Base-by-base conservation (phyloP, 2,113 vertebrate genomes). In the Aegotheles bennettii region DNA sequence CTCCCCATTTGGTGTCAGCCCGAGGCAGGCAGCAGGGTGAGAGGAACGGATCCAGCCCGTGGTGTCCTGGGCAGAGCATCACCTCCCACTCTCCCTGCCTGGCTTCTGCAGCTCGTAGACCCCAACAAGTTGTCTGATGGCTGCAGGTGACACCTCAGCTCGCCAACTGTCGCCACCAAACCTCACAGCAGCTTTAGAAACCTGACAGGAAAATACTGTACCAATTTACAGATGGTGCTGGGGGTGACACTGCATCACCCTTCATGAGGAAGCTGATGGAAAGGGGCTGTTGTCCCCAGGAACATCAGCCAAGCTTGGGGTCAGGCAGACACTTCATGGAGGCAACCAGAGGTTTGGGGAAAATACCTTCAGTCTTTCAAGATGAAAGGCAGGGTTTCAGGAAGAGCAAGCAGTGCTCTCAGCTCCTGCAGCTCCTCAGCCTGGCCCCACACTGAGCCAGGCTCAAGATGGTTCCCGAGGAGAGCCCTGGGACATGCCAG, bases 401-500 rank as follows among this genome's bases (percentile, higher is more conserved):
- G 24, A 53, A 17, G 63, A 57, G 50, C 67, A 5, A 42, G 54
- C 50, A 35, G 67, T 2, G 5, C 31, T 38, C 23, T 40, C 33
- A 48, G 87, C 38, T 48, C 5, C 50, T 60, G 65, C 75, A 83
- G 65, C 65, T 75, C 65, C 43, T 65, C 43, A 20, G 1, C 60
- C 19, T 2, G 0, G 53, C 47, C 47, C 61, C 8, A 3, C 75
- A 11, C 21, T 1, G 2, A 40, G 60, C 75, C 45, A 10, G 51
- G 77, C 40, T 50, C 20, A 28, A 36, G 35, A 35, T 11, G 51
- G 63, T n/a, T 65, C 68, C 53, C 3, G 23, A 23, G 48, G n/a
- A 0, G 9, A 26, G 54, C 35, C 63, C 51, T 6, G 1, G 0
- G 1, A 5, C 1, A 2, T 4, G 3, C 17, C 1, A 16, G 13